A percentile compares a stretch with the other conserved stretches of the same genome.
Evolutionary conservation across 1,140 invertebrate genomes (phyloP).

Genomic region (Helicoverpa zea): DNA sequence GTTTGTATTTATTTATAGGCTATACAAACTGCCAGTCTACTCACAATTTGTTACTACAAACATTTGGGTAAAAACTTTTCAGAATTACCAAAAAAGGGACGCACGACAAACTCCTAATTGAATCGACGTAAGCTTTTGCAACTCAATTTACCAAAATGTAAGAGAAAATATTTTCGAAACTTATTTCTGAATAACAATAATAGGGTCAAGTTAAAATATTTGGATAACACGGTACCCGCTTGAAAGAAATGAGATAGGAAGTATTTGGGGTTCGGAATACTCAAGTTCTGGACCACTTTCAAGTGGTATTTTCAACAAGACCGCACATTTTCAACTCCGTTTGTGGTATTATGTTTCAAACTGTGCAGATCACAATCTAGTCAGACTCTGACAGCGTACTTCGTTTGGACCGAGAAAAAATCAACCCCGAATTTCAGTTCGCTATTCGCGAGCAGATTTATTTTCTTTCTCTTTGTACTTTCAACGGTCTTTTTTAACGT

Average conservation of each 20-base stretch:
- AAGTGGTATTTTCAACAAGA: constrained; percentile 74
- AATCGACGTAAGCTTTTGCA: constrained; percentile 39
- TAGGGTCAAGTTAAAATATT: constrained; percentile 34
- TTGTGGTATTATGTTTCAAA: constrained; percentile 72
- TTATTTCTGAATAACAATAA: constrained; percentile 44
- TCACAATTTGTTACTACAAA: constrained; percentile 17
- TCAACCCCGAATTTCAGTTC: constrained; percentile 35
- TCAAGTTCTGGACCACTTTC: constrained; percentile 66
- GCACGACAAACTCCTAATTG: constrained; percentile 25
- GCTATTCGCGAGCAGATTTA: constrained; percentile 43
- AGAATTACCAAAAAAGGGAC: constrained; percentile 24
- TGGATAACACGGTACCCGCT: constrained; percentile 42
- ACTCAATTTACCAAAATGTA: constrained; percentile 49
- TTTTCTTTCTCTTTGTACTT: constrained; percentile 41
- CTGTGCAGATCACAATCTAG: constrained; percentile 74
- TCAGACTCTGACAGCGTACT: constrained; percentile 74
- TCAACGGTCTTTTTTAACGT: constrained; percentile 33
- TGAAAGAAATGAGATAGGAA: constrained; percentile 42
- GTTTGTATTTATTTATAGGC: constrained; percentile 15
- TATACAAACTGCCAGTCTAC: constrained; percentile 9
- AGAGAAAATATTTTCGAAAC: constrained; percentile 19
- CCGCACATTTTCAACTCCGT: constrained; percentile 67
- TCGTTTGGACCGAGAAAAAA: constrained; percentile 54
- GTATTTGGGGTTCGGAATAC: constrained; percentile 42
- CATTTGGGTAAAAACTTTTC: constrained; percentile 21